These are phyloP conservation scores for Beroe forskalii DNA, from an alignment of 37 sponge, comb jelly and placozoan genomes.

Conservation along the genomic window DNA sequence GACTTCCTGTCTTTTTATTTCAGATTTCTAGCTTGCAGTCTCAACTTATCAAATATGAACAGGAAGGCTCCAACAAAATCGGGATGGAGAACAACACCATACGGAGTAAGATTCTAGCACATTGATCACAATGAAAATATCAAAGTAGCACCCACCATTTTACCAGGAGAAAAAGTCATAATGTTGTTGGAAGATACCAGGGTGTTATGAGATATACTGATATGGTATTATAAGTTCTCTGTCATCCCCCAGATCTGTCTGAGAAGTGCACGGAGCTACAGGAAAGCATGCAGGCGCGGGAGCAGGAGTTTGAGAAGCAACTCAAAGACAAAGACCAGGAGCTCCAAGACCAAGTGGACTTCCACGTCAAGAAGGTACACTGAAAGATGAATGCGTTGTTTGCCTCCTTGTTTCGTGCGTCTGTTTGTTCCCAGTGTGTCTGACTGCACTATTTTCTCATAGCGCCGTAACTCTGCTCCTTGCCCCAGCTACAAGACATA, in stretches of 20 bases:
- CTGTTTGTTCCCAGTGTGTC: too few species aligned
- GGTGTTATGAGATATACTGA: too few species aligned
- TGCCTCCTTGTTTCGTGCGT: too few species aligned
- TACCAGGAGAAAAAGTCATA: too few species aligned
- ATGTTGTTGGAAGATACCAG: too few species aligned
- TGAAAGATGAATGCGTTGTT: neutral
- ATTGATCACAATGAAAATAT: too few species aligned
- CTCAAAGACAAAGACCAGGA: constrained; percentile 26
- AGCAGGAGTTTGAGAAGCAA: constrained; percentile 3
- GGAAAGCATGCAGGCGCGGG: neutral
- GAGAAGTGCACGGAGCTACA: neutral
- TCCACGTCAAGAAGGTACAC: constrained; percentile 56
- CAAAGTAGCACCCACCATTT: too few species aligned
- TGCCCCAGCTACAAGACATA: constrained; percentile 24
- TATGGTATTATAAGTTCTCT: too few species aligned
- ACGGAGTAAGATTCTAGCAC: neutral
- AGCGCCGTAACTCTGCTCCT: too few species aligned
- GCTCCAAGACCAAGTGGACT: constrained; percentile 17
- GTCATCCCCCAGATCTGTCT: constrained; percentile 11
- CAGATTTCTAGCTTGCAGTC: constrained; percentile 24
- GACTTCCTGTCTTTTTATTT: too few species aligned
- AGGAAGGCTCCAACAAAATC: neutral
- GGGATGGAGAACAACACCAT: constrained; percentile 18
- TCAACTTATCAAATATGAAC: neutral
- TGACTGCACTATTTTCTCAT: too few species aligned